A percentile compares a stretch with the other conserved stretches of the same genome.
These are phyloP conservation scores for Manacus vitellinus DNA, from an alignment of 2,113 vertebrate genomes.

Conservation along the genomic window DNA sequence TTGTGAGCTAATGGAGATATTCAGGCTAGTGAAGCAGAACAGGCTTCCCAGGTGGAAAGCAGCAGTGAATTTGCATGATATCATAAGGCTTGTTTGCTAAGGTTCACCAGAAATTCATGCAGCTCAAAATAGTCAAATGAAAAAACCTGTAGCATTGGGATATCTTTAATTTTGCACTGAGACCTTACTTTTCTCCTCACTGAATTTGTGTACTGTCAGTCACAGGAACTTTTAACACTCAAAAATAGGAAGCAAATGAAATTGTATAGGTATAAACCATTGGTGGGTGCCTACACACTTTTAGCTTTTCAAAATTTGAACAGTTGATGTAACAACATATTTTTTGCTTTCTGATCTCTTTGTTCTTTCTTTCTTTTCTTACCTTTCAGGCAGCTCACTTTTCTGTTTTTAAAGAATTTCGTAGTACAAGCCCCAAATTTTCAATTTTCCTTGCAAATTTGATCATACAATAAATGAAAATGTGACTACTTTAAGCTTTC, in stretches of 20 bases:
- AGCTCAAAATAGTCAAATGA: neutral
- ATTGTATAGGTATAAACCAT: neutral
- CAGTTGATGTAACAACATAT: neutral
- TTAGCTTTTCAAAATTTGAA: neutral
- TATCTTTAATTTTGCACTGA: neutral
- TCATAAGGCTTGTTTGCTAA: neutral
- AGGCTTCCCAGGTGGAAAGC: neutral
- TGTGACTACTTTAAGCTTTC: neutral
- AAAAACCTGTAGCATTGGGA: neutral
- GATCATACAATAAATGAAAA: conserved; percentile 8
- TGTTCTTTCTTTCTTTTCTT: neutral
- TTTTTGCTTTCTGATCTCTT: neutral
- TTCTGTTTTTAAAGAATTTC: neutral
- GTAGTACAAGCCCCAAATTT: neutral
- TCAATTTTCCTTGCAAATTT: neutral
- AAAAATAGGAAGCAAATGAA: neutral
- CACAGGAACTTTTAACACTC: neutral
- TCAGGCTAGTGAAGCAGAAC: neutral
- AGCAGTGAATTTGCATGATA: neutral
- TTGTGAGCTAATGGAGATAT: neutral
- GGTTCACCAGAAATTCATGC: neutral
- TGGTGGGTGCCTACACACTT: neutral
- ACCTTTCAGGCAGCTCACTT: neutral
- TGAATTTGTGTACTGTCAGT: neutral
- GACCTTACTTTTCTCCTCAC: neutral